Base-by-base conservation (phyloP, 2,888 invertebrate species). In the Galerucella pusilla region DNA sequence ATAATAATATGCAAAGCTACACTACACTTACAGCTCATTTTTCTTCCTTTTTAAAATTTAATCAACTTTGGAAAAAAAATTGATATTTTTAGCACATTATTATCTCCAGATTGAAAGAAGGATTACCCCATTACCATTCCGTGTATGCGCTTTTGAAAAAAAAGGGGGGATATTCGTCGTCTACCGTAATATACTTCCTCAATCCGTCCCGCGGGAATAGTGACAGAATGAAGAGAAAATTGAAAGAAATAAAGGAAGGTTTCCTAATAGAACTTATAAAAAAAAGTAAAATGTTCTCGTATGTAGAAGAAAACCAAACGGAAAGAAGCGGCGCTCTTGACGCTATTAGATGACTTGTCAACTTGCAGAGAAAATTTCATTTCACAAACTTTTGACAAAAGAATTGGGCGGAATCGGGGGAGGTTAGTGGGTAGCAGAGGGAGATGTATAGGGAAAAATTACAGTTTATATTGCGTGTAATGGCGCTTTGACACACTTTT, bases 281-380 rank as follows among this genome's bases (percentile, higher is more conserved):
- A 84, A 83, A 83, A 85, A 85, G 84, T 85, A 84, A 84, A 85
- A 85, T 85, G 85, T 85, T 84, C 84, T 84, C 83, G 84, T 85
- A 85, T 84, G 84, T 84, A 84, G 83, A 85, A 82, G 78, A 80
- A 80, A 82, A 80, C 77, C 79, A 57, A 68, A 66, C 63, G 59
- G 57, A 66, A 73, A 73, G 79, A 61, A 74, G 77, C 77, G 73
- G 78, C 79, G 77, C 85, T 84, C 78, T 84, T 83, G 85, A 84
- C 84, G 85, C 88, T 89, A 89, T 89, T 89, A 89, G 89, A 89
- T 88, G 89, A 89, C 89, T 89, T 88, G 89, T 89, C 89, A 89
- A 89, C 88, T 89, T 85, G 85, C 59, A 64, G 49, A 49, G 88
- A 88, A 89, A 90, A 90, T 90, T 89, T 89, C 89, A 89, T 90